Conservation (phyloP, 92 coral and sea anemone species). For the Pocillopora meandrina region DNA sequence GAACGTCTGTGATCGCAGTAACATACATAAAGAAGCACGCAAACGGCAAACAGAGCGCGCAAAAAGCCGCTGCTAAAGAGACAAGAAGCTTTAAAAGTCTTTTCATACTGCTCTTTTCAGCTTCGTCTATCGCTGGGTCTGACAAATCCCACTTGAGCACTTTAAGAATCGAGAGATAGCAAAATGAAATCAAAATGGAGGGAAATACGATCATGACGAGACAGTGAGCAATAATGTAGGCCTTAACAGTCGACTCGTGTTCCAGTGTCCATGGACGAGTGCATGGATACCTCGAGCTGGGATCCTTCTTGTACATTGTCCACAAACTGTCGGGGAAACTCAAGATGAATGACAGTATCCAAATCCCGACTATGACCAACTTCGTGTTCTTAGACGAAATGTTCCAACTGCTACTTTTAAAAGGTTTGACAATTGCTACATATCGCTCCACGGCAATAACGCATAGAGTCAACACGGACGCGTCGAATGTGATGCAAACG, state of each 20-base stretch:
- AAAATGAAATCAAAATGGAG: slow-evolving; percentile 38
- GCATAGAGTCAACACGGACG: slow-evolving; percentile 36
- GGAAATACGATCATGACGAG: slow-evolving; percentile 33
- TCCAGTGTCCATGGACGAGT: slow-evolving; percentile 38
- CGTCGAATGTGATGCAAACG: slow-evolving; percentile 40
- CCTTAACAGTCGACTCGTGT: slow-evolving; percentile 7
- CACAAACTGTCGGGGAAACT: slow-evolving; percentile 25
- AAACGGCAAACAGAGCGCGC: slow-evolving; percentile 42
- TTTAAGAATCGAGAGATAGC: slow-evolving; percentile 37
- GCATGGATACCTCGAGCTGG: slow-evolving; percentile 20
- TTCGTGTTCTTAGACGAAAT: neutral
- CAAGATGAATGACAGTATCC: slow-evolving; percentile 11
- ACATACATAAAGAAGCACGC: slow-evolving; percentile 46
- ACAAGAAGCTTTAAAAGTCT: slow-evolving; percentile 50
- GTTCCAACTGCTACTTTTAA: slow-evolving; percentile 23
- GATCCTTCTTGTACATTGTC: neutral
- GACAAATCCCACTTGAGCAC: slow-evolving; percentile 3
- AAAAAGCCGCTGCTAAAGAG: slow-evolving; percentile 38
- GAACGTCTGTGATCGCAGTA: neutral
- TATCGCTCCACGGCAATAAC: slow-evolving; percentile 51
- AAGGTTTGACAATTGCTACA: slow-evolving; percentile 52
- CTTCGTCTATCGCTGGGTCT: slow-evolving; percentile 24
- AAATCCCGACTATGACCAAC: neutral
- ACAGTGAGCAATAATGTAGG: slow-evolving; percentile 33
- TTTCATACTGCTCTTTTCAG: slow-evolving; percentile 23